Evolutionary conservation across 1,140 invertebrate species (phyloP), one percentile per base, ranked within the genome.

Genomic region (Microplitis mediator): DNA sequence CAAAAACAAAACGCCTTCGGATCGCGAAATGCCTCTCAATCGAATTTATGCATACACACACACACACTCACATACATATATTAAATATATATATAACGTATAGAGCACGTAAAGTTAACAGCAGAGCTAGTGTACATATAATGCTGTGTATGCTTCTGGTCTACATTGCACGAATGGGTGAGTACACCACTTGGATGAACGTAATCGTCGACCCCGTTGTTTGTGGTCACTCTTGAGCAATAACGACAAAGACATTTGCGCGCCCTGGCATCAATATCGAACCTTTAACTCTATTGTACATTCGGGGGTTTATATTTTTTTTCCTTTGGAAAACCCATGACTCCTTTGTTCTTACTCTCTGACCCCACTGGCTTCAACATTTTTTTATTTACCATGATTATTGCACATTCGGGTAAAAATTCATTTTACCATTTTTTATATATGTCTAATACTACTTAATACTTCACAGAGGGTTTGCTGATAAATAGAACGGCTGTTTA

Each of bases 1-100:
- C 72, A 78, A 85, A 84, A 87, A 87, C 85, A 87, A 87, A 87
- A 87, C 86, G 86, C 86, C 86, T 87, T 76, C 76, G 71, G 78
- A 80, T 82, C 75, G 78, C 77, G 77, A 83, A 81, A 84, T 84
- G 80, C 78, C 72, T 75, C 80, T 82, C 78, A 81, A 86, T 86
- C 78, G 76, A 79, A 75, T 76, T 36, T 62, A 50, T 75, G 80
- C 74, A 63, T 77, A 52, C 16, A 36, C 2, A 23, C 23, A 23
- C 23, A 23, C 23, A 23, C n/a, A n/a, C n/a, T n/a, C 16, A 36
- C 2, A 23, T 2, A 23, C 23, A 23, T 2, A 23, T 23, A 23
- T 23, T 23, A 23, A 23, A 23, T 35, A 60, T 50, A 13, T 13
- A 16, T 50, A 23, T 39, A 36, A 50, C 64, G 9, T 13, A 51